Percentiles rank a stretch among this genome's conserved stretches.
Conservation (phyloP, 2,113 vertebrate genomes). For the Paradoxurus hermaphroditus region DNA sequence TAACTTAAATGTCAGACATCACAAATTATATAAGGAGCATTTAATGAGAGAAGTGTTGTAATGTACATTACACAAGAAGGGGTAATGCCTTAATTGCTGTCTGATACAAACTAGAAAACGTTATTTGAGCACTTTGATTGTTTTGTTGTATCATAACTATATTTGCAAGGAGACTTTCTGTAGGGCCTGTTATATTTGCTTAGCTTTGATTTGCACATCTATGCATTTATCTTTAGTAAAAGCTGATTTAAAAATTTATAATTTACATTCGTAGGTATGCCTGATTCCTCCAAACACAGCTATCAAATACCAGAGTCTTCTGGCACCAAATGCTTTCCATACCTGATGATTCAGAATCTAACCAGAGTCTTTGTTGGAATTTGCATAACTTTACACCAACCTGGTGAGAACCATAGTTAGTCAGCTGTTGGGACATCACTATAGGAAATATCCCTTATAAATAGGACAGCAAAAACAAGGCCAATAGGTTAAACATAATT, state of each 20-base stretch:
- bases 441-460: not conserved
- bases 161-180: not conserved
- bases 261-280: not conserved
- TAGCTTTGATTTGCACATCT: not conserved
- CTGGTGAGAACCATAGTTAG: not conserved
- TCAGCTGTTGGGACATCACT: not conserved
- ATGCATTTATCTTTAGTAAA: not conserved
- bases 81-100: not conserved
- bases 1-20: not conserved
- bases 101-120: not conserved
- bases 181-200: not conserved
- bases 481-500: not conserved
- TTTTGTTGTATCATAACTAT: not conserved
- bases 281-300: not conserved
- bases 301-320: not conserved
- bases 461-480: not conserved
- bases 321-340: not conserved
- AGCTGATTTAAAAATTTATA: not conserved
- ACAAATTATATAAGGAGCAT: not conserved
- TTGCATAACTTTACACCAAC: not conserved
- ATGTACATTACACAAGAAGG: not conserved
- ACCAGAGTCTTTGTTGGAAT: not conserved
- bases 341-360: not conserved
- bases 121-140: not conserved
- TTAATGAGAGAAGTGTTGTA: not conserved